These are phyloP conservation scores for Tachina grossa DNA, from an alignment of 2,888 invertebrate species.

Conservation along the genomic window DNA sequence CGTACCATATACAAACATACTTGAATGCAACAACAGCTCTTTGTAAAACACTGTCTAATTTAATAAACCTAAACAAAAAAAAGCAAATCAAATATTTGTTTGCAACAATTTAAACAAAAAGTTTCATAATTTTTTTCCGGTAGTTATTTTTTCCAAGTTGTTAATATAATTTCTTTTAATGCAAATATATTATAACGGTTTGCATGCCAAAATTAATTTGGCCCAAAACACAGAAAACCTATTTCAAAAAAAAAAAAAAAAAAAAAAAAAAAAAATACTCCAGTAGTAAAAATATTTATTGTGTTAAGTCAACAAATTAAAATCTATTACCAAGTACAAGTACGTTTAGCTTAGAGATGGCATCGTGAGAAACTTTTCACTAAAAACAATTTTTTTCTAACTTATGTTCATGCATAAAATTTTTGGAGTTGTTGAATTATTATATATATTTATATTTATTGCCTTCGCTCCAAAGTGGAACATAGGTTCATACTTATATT, in stretches of 20 bases:
- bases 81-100: constrained; percentile 15
- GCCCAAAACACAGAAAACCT: constrained; percentile 2
- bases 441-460: no score
- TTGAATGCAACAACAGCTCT: no score
- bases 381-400: no score
- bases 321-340: constrained; percentile 56
- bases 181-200: constrained; percentile 46
- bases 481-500: no score
- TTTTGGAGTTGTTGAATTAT: no score
- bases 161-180: constrained; percentile 57
- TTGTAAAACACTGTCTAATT: neutral
- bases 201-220: constrained; percentile 58
- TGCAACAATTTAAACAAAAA: constrained; percentile 39
- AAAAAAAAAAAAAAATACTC: constrained; percentile 6
- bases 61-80: neutral
- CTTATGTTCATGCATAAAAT: no score
- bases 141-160: constrained; percentile 15
- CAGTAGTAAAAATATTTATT: constrained; percentile 45
- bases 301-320: constrained; percentile 44
- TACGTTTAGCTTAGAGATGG: constrained; percentile 6
- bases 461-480: no score
- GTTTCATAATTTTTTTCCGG: constrained; percentile 12
- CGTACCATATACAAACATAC: no score
- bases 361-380: no score
- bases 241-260: neutral